Conservation (phyloP, 2,797 vertebrate genomes). For the Delichon dasypus region DNA sequence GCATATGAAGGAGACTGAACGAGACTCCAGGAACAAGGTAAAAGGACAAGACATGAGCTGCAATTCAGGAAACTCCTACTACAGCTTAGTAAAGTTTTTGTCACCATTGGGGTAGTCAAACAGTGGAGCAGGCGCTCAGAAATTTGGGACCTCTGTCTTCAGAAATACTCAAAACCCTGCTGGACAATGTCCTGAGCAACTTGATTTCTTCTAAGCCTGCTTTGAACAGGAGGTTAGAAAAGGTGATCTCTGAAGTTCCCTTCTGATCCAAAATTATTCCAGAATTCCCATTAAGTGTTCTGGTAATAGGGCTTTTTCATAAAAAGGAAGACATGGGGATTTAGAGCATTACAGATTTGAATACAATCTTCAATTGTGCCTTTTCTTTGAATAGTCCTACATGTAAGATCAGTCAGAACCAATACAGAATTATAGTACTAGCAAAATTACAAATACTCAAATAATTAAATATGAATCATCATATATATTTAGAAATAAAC, state of each 20-base stretch:
- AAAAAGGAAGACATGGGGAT: not conserved
- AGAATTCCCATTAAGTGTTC: not conserved
- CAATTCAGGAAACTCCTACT: not conserved
- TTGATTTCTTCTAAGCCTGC: not conserved
- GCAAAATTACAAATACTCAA: not conserved
- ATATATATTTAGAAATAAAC: not conserved
- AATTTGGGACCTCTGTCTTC: not conserved
- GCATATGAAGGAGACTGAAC: not conserved
- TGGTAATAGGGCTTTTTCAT: not conserved
- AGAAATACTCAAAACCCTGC: not conserved
- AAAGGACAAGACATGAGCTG: not conserved
- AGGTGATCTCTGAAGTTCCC: not conserved
- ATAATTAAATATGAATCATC: not conserved
- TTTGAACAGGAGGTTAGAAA: not conserved
- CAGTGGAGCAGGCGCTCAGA: not conserved
- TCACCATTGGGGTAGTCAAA: not conserved
- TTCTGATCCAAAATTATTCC: not conserved
- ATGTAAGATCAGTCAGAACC: not conserved
- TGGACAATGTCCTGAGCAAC: not conserved
- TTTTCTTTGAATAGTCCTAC: not conserved
- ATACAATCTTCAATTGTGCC: not conserved
- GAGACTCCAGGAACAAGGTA: not conserved
- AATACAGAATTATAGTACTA: not conserved
- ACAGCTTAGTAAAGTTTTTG: not conserved
- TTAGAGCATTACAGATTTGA: not conserved